A percentile compares a stretch with the other conserved stretches of the same genome.
Conservation (phyloP, 2,888 invertebrate species). For the Coleophora flavipennella region DNA sequence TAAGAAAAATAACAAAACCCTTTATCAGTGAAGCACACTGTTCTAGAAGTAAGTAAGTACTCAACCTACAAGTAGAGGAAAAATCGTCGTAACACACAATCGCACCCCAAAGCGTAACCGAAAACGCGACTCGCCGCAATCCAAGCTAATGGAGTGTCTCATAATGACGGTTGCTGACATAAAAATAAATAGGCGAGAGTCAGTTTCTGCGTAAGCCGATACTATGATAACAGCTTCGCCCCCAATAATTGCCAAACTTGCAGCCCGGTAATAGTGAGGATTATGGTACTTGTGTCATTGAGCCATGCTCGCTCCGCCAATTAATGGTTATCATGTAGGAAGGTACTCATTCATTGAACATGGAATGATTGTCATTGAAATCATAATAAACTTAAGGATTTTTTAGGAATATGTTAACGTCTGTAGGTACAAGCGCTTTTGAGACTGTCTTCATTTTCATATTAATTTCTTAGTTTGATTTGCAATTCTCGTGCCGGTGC, state of each 20-base stretch:
- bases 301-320: conserved; percentile 15
- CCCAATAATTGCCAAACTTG: conserved; percentile 70
- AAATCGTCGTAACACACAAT: conserved; percentile 46
- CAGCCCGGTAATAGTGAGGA: conserved; percentile 35
- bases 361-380: not conserved
- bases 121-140: conserved; percentile 68
- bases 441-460: too few species aligned
- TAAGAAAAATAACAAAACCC: conserved; percentile 22
- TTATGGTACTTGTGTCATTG: conserved; percentile 53
- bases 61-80: conserved; percentile 19
- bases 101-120: conserved; percentile 67
- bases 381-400: too few species aligned
- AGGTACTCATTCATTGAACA: not conserved
- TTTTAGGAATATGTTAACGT: too few species aligned
- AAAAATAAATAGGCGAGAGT: conserved; percentile 73
- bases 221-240: conserved; percentile 72
- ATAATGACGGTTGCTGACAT: conserved; percentile 73
- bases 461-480: too few species aligned
- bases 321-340: conserved; percentile 10
- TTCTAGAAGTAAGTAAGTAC: too few species aligned
- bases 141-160: conserved; percentile 73
- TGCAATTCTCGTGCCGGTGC: too few species aligned
- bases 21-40: conserved; percentile 27
- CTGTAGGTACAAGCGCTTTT: too few species aligned
- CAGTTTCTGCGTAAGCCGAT: conserved; percentile 73